These are phyloP conservation scores for Drosophila algonquin DNA, from an alignment of 2,888 invertebrate genomes.

Conservation along the genomic window DNA sequence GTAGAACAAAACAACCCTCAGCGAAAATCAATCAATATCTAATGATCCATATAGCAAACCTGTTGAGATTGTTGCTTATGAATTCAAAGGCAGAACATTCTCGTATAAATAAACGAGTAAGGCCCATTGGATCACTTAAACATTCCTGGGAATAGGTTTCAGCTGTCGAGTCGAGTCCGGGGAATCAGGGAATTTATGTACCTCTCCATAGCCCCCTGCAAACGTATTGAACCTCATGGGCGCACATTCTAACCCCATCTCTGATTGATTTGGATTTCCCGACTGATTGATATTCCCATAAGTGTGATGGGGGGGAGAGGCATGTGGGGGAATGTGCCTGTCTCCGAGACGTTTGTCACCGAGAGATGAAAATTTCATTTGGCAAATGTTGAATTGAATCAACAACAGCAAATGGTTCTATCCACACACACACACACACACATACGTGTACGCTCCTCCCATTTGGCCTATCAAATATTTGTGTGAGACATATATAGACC, in stretches of 20 bases:
- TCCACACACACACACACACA: slow-evolving; percentile 8
- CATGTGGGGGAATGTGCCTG: not conserved
- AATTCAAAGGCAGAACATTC: not conserved
- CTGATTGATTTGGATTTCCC: slow-evolving; percentile 11
- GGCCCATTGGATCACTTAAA: not conserved
- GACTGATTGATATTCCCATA: slow-evolving; percentile 28
- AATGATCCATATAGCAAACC: not conserved
- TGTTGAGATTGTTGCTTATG: not conserved
- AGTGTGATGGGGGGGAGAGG: slow-evolving; percentile 11
- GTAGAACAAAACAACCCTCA: not conserved
- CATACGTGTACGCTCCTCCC: not conserved
- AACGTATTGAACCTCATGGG: not conserved
- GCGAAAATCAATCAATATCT: not conserved
- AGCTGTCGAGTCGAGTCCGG: not conserved
- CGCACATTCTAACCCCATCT: not conserved
- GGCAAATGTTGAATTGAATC: slow-evolving; percentile 53
- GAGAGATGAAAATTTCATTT: slow-evolving; percentile 56
- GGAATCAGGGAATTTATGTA: not conserved
- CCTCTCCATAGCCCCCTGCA: not conserved
- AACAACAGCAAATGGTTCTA: slow-evolving; percentile 62
- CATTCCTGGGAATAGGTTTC: not conserved
- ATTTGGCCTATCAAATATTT: slow-evolving; percentile 30
- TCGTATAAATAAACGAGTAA: not conserved
- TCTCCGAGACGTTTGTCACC: slow-evolving; percentile 22
- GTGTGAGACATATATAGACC: slow-evolving; percentile 4